These are phyloP conservation scores for Paratrypauchen microcephalus DNA, from an alignment of 2,797 vertebrate species.

Conservation along the genomic window DNA sequence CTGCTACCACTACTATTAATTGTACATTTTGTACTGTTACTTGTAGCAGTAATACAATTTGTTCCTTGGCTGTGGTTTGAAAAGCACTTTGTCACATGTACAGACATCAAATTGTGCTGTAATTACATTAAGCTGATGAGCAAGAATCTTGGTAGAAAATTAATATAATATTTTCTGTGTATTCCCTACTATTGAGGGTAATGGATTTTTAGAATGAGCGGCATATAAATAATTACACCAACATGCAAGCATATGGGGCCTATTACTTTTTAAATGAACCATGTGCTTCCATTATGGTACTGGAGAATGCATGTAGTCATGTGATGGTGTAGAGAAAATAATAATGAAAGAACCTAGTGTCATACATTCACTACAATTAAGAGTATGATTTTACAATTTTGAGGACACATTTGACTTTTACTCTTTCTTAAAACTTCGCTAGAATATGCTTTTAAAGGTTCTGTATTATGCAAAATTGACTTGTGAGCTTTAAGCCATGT, in stretches of 20 bases:
- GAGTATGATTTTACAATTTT: background rate
- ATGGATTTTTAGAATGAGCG: background rate
- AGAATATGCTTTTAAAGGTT: too few species aligned
- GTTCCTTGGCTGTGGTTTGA: too few species aligned
- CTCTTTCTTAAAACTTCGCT: background rate
- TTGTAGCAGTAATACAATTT: too few species aligned
- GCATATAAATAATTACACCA: background rate
- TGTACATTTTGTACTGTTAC: too few species aligned
- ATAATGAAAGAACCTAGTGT: background rate
- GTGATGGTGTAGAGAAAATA: background rate
- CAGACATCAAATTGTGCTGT: background rate
- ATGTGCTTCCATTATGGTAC: background rate
- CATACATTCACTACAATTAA: background rate
- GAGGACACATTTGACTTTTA: background rate
- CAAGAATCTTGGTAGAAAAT: background rate
- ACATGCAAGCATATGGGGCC: background rate
- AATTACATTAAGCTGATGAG: background rate
- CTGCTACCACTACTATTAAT: background rate
- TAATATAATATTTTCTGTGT: background rate
- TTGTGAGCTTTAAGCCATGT: too few species aligned
- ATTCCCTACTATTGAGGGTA: background rate
- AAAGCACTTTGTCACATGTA: background rate
- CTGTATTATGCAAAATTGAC: too few species aligned
- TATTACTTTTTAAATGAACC: background rate
- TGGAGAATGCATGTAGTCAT: background rate